Evolutionary conservation across 2,888 invertebrate species (phyloP), one percentile per base, ranked within the genome.

Genomic region (Dynastes hyllus): DNA sequence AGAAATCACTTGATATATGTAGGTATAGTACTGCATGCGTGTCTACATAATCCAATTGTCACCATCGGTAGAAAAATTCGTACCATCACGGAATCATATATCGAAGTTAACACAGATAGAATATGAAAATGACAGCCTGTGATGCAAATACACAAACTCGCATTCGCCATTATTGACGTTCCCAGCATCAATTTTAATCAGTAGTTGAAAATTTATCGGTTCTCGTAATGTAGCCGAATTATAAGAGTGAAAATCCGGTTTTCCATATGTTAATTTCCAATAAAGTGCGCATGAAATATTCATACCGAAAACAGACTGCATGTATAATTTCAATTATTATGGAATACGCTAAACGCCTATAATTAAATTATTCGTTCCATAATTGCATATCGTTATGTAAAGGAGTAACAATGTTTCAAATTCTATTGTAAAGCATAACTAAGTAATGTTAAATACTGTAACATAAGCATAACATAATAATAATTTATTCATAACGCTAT

Each of bases 241-340:
- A 58, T 63, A 63, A 63, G 63, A 29, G 61, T 16, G 61, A 73
- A 58, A 73, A 73, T 73, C 40, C 58, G 13, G 16, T 40, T 58
- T 61, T 4, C 27, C 40, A 22, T 27, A 40, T 73, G 73, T 61
- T 61, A 73, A 73, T 61, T 73, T 73, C 58, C 61, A 73, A 61
- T 73, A 73, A 61, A 45, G 13, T 37, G 22, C 58, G 13, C 8
- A 61, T 73, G 40, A 73, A 73, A 73, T 73, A 73, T 73, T 73
- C 73, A 73, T 40, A 69, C 37, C 69, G 4, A 63, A 69, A 69
- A 45, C 61, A 45, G 58, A 55, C 27, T 55, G 71, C 55, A 13
- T 55, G 29, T 45, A 58, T 32, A 61, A 73, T 73, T 61, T 73
- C 61, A 40, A 73, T 73, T 51, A 58, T 58, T 73, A 4, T 58